Base-by-base conservation (phyloP, 2,797 vertebrate genomes). In the Xiphophorus birchmanni region DNA sequence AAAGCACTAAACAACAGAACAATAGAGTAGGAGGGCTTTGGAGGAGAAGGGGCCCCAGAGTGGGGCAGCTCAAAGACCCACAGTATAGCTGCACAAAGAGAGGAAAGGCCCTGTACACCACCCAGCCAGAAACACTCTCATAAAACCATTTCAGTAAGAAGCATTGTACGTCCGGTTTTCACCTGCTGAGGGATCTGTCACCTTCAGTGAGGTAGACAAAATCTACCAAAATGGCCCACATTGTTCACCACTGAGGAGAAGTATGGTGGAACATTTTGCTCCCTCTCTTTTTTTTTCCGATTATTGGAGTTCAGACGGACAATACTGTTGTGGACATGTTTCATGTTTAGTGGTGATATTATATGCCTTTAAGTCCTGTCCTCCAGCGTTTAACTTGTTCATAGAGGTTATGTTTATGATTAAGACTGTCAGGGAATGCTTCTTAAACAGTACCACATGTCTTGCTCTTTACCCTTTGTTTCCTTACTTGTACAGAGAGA, bases 21-120 rank as follows among this genome's bases (percentile, higher is more conserved):
- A 96, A 95, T 94, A 63, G 91, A 92, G 94, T 91, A 89, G 88
- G 87, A 93, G 89, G 86, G 86, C 84, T 89, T 80, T 87, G 90
- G 81, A 83, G 82, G 89, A 87, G 87, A 91, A 80, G 79, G 94
- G 91, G 95, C 91, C 91, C 94, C 90, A 75, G 74, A 83, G 81
- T 90, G 90, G 94, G 93, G 91, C 60, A 6, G 84, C 82, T 91
- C 87, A 89, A 93, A 91, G 86, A 88, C 81, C 89, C 86, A 89
- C 85, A 90, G 84, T 90, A 84, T 60, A 84, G 82, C 75, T 71
- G 84, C 82, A 82, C 79, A 78, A 67, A 78, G 80, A 80, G 65
- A 81, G 80, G 54, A 45, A 71, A 86, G 82, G 84, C 76, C 85
- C 58, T 71, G 76, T 74, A 83, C 85, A 29, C 80, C 84, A 74